Conservation (phyloP, 2,797 vertebrate genomes). For the Spinibarbus caldwelli region DNA sequence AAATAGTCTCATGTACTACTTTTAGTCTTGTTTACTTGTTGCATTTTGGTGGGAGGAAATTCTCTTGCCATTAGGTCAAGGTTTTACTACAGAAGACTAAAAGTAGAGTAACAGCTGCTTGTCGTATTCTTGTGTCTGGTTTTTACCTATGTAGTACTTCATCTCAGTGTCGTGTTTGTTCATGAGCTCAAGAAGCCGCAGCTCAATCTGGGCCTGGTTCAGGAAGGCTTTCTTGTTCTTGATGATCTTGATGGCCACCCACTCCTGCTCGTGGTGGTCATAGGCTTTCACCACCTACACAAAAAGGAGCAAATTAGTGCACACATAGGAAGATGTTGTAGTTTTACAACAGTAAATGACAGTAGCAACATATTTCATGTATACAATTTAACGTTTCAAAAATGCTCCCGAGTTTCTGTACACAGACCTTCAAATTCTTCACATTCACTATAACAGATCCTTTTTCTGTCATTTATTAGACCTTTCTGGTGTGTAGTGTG, state of each 20-base stretch:
- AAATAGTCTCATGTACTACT: background rate
- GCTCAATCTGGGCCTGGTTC: conserved; percentile 95
- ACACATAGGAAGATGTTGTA: background rate
- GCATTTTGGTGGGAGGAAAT: background rate
- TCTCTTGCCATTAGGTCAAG: conserved; percentile 10
- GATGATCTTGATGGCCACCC: conserved; percentile 96
- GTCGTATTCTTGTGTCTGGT: background rate
- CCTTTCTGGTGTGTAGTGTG: background rate
- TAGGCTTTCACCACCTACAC: conserved; percentile 94
- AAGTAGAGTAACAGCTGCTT: conserved; percentile 17
- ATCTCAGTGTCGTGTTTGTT: conserved; percentile 97
- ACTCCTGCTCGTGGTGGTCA: conserved; percentile 94
- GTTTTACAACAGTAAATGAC: background rate
- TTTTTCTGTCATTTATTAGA: background rate
- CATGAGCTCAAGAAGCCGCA: conserved; percentile 93
- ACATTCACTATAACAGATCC: background rate
- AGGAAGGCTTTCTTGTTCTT: conserved; percentile 97
- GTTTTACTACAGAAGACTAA: background rate
- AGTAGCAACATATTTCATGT: background rate
- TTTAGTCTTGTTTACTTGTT: conserved; percentile 9
- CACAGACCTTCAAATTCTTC: background rate
- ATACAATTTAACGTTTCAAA: background rate
- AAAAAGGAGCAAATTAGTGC: too few relatives aligned
- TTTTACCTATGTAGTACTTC: conserved; percentile 95
- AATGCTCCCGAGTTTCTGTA: background rate